These are phyloP conservation scores for Euura lappo DNA, from an alignment of 1,140 invertebrate genomes.

Conservation along the genomic window DNA sequence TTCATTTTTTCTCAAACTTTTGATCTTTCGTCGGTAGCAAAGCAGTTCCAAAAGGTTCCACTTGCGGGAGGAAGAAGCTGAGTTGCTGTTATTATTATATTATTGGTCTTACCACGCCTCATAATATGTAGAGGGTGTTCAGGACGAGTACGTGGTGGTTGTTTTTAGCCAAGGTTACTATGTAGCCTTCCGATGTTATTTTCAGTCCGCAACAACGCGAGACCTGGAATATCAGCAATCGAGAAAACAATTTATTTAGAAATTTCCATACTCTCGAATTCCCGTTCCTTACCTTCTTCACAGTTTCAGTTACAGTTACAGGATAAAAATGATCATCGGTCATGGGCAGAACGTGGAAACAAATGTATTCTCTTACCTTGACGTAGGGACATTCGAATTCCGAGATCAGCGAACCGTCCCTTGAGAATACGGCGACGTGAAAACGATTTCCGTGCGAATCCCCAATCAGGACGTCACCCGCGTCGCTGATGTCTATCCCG, in stretches of 20 bases:
- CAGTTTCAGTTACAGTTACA: conserved; percentile 2
- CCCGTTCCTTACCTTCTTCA: no score
- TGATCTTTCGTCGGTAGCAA: conserved; percentile 45
- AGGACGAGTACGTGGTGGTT: conserved; percentile 97
- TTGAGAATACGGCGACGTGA: conserved; percentile 92
- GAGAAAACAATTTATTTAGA: conserved; percentile 30
- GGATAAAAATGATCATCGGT: not conserved
- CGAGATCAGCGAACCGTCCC: conserved; percentile 84
- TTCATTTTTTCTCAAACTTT: conserved; percentile 19
- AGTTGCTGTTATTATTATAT: conserved; percentile 25
- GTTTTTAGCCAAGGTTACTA: conserved; percentile 97
- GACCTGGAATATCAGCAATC: conserved; percentile 71
- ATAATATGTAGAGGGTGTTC: conserved; percentile 93
- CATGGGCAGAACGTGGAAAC: not conserved
- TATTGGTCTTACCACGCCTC: conserved; percentile 58
- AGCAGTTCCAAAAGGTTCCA: conserved; percentile 34
- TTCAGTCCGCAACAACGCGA: conserved; percentile 96
- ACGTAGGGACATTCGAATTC: conserved; percentile 97
- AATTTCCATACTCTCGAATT: no score
- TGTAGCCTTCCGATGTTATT: conserved; percentile 94
- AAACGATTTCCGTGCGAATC: conserved; percentile 98
- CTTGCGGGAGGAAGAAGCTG: conserved; percentile 40
- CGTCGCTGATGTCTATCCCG: conserved; percentile 96
- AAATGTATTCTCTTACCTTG: conserved; percentile 69
- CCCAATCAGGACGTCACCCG: conserved; percentile 94